A percentile compares a stretch with the other conserved stretches of the same genome.
Conservation (phyloP, 2,113 vertebrate genomes). For the Piprites chloris region DNA sequence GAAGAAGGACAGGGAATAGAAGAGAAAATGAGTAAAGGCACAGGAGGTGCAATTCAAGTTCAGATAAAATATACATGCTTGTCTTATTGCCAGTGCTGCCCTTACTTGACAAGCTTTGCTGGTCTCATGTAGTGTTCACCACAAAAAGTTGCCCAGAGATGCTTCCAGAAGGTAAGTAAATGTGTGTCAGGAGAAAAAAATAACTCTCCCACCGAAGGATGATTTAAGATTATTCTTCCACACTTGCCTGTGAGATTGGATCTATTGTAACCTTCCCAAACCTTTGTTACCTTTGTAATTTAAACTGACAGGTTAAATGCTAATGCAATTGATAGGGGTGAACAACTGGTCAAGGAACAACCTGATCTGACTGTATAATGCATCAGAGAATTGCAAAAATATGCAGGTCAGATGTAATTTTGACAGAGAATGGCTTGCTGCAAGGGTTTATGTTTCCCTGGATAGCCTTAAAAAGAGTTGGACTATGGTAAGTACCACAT, state of each 20-base stretch:
- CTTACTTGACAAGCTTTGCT: background rate
- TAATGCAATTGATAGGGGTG: constrained; percentile 76
- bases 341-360: constrained; percentile 71
- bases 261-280: constrained; percentile 66
- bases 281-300: constrained; percentile 74
- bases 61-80: background rate
- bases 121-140: background rate
- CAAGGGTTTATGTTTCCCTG: constrained; percentile 70
- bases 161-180: constrained; percentile 25
- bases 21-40: background rate
- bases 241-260: constrained; percentile 30
- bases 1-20: background rate
- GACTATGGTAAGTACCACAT: constrained; percentile 58
- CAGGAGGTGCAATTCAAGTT: background rate
- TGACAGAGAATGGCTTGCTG: constrained; percentile 69
- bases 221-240: constrained; percentile 49
- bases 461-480: constrained; percentile 61
- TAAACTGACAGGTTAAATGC: constrained; percentile 73
- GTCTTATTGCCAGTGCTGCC: background rate
- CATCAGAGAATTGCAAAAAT: constrained; percentile 66
- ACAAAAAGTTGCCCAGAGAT: background rate
- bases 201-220: background rate
- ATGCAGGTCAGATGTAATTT: constrained; percentile 69
- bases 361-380: constrained; percentile 73
- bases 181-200: constrained; percentile 16